Percentiles rank a stretch among this genome's conserved stretches.
phyloP scores from a whole-genome alignment of 2,113 vertebrate genomes.

The Pseudonaja textilis region DNA sequence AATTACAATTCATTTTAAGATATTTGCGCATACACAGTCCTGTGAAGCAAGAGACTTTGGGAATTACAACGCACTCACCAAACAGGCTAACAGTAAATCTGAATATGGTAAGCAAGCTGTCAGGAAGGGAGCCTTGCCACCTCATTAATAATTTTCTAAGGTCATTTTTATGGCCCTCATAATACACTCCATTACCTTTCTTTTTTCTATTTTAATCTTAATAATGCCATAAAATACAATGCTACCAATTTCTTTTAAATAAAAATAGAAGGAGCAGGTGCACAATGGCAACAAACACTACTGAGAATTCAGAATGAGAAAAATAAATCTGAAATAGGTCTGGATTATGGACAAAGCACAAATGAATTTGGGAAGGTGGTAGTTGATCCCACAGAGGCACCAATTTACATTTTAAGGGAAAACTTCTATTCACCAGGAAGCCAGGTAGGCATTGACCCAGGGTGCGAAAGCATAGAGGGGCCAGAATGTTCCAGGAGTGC shows the following conservation, averaged over 20 bases:
- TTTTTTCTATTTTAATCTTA: constrained; percentile 19
- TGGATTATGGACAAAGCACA: not conserved
- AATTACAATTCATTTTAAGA: not conserved
- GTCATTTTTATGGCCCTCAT: constrained; percentile 30
- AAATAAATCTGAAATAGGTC: not conserved
- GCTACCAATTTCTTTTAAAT: not conserved
- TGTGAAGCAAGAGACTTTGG: not conserved
- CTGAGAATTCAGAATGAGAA: constrained; percentile 13
- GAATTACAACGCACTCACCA: not conserved
- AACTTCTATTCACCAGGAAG: not conserved
- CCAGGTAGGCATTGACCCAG: not conserved
- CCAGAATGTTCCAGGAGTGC: not conserved
- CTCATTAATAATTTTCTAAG: not conserved
- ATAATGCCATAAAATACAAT: constrained; percentile 26
- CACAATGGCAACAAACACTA: not conserved
- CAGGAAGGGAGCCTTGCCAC: not conserved
- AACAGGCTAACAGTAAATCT: not conserved
- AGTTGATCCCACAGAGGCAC: not conserved
- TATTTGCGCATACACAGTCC: not conserved
- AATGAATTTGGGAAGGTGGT: not conserved
- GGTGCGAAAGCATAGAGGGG: not conserved
- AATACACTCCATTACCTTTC: constrained; percentile 28
- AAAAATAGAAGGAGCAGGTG: not conserved
- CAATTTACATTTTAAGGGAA: not conserved
- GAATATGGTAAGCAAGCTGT: not conserved